Evolutionary conservation across 2,888 invertebrate genomes (phyloP), one percentile per base, ranked within the genome.

Genomic region (Autographa gamma): DNA sequence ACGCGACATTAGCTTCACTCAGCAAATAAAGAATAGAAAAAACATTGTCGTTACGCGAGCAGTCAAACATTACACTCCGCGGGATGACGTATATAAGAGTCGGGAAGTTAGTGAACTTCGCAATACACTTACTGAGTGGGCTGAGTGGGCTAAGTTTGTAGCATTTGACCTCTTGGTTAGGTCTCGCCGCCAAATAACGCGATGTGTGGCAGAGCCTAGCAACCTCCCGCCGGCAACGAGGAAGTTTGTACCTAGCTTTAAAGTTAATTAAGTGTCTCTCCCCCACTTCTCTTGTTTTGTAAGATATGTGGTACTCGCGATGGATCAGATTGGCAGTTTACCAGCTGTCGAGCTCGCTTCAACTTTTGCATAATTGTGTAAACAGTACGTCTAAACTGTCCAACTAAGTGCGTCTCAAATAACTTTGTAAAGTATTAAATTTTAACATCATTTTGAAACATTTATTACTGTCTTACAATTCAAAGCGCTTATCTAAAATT

Each of bases 211-310:
- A 82, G 79, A 86, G 85, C 83, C 83, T 85, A 80, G 79, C 81
- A 77, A 76, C 77, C 79, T 66, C 60, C 75, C 79, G 66, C 78
- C 66, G 54, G 58, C 66, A 77, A 79, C 61, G 85, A 85, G 82
- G 82, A 91, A 92, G 89, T 92, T 93, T 86, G 85, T 85, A 86
- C 89, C 90, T 89, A 91, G 89, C 90, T 91, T 90, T 91, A 92
- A 91, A 93, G 92, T 92, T 93, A 93, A 93, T 93, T 92, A 93
- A 92, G 88, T 90, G 88, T 89, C 87, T 80, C 81, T 66, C 75
- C 69, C 84, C 84, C 81, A 86, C 85, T 88, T 84, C 86, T 78
- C 85, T 85, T 86, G 88, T 89, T 89, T 86, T 86, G 86, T 86
- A 79, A 88, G 87, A 90, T 88, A 88, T 89, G 88, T 90, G 88